A percentile compares a stretch with the other conserved stretches of the same genome.
Evolutionary conservation across 2,888 invertebrate species (phyloP).

Genomic region (Lydus trimaculatus): DNA sequence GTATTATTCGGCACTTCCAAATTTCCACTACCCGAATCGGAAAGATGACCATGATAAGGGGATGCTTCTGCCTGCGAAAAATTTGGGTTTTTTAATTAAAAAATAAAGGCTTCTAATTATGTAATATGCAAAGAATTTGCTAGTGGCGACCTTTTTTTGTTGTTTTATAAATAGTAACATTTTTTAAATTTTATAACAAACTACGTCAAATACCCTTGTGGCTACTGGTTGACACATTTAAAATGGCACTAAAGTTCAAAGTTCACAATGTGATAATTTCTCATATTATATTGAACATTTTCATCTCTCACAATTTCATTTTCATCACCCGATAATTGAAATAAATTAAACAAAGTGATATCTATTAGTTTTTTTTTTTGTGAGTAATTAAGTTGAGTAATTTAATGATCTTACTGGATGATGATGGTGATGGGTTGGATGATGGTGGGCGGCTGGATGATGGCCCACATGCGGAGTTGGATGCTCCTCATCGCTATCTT

Average conservation of each 20-base stretch:
- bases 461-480: slow-evolving; percentile 55
- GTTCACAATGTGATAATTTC: slow-evolving; percentile 12
- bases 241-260: slow-evolving; percentile 18
- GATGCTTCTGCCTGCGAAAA: slow-evolving; percentile 55
- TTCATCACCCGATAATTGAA: not conserved
- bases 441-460: slow-evolving; percentile 61
- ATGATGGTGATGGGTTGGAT: slow-evolving; percentile 57
- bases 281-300: not conserved
- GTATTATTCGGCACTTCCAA: slow-evolving; percentile 60
- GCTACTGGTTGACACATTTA: not conserved
- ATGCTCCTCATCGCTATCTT: slow-evolving; percentile 93
- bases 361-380: not conserved
- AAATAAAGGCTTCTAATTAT: no score
- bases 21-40: slow-evolving; percentile 55
- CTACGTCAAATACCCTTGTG: not conserved
- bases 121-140: not conserved
- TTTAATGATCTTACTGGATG: slow-evolving; percentile 49
- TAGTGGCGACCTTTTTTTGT: not conserved
- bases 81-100: no score
- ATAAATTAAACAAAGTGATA: not conserved
- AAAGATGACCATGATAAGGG: slow-evolving; percentile 57
- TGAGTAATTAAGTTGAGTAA: not conserved
- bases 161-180: not conserved
- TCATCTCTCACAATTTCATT: not conserved
- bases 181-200: not conserved